phyloP scores from a whole-genome alignment of 2,888 invertebrate genomes.

The Stenchaetothrips biformis region DNA sequence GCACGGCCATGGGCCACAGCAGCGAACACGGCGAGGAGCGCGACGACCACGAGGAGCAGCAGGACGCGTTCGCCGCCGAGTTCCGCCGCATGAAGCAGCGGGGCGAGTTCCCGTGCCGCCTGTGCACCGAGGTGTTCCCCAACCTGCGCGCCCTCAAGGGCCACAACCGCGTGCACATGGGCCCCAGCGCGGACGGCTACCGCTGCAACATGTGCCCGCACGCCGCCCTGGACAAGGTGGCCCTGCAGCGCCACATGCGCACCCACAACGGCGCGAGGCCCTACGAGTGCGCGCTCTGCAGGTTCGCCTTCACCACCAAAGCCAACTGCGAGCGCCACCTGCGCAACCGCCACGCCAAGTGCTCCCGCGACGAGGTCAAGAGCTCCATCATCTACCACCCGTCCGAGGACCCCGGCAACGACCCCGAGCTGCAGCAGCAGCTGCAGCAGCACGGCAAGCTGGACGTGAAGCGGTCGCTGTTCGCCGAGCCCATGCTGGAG shows the following conservation, averaged over 20 bases:
- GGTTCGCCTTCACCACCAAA: slow-evolving; percentile 94
- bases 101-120: slow-evolving; percentile 83
- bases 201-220: slow-evolving; percentile 92
- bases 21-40: slow-evolving; percentile 53
- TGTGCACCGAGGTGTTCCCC: slow-evolving; percentile 83
- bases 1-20: slow-evolving; percentile 46
- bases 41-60: slow-evolving; percentile 66
- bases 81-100: slow-evolving; percentile 84
- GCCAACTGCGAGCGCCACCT: slow-evolving; percentile 95
- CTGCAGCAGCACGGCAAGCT: slow-evolving; percentile 30
- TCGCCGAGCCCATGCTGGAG: slow-evolving; percentile 30
- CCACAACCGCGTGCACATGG: slow-evolving; percentile 80
- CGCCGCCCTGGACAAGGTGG: slow-evolving; percentile 83
- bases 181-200: slow-evolving; percentile 55
- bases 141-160: slow-evolving; percentile 86
- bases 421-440: slow-evolving; percentile 48
- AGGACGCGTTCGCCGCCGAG: slow-evolving; percentile 77
- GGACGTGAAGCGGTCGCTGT: slow-evolving; percentile 35
- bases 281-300: slow-evolving; percentile 91
- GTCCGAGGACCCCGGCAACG: slow-evolving; percentile 76
- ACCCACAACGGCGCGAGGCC: slow-evolving; percentile 94
- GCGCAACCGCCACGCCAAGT: slow-evolving; percentile 83
- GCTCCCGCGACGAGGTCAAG: slow-evolving; percentile 82
- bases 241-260: slow-evolving; percentile 84
- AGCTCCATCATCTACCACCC: slow-evolving; percentile 82